A percentile compares a stretch with the other conserved stretches of the same genome.
Evolutionary conservation across 2,888 invertebrate genomes (phyloP).

Genomic region (Chaetogeoica ovagalla): DNA sequence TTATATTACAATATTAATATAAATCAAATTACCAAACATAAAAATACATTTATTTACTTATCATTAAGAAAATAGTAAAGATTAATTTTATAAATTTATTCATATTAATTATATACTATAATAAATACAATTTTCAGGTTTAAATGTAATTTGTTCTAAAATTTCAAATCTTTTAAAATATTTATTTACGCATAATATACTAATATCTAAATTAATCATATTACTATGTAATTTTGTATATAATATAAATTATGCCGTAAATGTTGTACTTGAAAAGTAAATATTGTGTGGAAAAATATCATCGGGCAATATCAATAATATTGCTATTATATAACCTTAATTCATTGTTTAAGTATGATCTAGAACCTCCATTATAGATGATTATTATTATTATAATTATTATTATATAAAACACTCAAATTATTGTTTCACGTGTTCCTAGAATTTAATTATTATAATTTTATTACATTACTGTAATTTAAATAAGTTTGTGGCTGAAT

Average conservation of each 20-base stretch:
- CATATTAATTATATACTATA: not conserved
- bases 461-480: conserved; percentile 18
- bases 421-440: conserved; percentile 45
- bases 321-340: conserved; percentile 21
- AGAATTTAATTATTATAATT: conserved; percentile 40
- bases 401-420: too few species aligned
- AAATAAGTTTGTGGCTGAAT: conserved; percentile 36
- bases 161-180: not conserved
- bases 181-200: not conserved
- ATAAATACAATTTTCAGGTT: too few species aligned
- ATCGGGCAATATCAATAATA: conserved; percentile 42
- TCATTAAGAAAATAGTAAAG: too few species aligned
- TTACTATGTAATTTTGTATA: conserved; percentile 10
- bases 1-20: too few species aligned
- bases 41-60: too few species aligned
- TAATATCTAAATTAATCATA: not conserved
- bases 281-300: conserved; percentile 9
- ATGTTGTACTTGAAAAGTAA: conserved; percentile 10
- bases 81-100: not conserved
- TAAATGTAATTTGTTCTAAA: not conserved
- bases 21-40: too few species aligned
- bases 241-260: not conserved
- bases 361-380: conserved; percentile 6
- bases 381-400: conserved; percentile 36
- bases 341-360: conserved; percentile 42